Evolutionary conservation across 2,113 vertebrate genomes (phyloP).

Genomic region (Ranitomeya imitator): DNA sequence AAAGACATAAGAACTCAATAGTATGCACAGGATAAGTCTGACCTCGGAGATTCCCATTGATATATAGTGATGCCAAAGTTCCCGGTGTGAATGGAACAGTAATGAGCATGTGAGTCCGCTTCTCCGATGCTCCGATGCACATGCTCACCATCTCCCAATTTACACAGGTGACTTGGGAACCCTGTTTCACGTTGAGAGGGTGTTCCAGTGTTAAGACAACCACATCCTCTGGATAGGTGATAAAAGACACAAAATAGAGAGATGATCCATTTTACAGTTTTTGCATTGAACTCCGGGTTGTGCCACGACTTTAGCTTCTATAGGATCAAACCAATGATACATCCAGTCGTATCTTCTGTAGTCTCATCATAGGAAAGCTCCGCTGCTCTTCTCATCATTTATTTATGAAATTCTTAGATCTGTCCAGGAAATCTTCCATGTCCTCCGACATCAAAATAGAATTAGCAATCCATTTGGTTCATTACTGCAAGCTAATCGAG

Average conservation of each 20-base stretch:
- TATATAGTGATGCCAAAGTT: too few species aligned
- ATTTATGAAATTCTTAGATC: background rate
- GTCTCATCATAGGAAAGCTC: background rate
- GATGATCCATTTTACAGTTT: background rate
- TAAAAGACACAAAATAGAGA: background rate
- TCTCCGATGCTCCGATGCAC: too few species aligned
- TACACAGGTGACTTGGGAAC: too few species aligned
- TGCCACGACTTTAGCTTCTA: background rate
- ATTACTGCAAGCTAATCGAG: conserved; percentile 14
- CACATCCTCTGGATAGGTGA: too few species aligned
- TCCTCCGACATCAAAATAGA: conserved; percentile 1
- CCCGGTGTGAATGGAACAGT: too few species aligned
- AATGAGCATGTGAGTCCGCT: too few species aligned
- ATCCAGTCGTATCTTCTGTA: background rate
- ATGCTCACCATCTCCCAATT: too few species aligned
- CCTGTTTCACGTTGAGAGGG: too few species aligned
- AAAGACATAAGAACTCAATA: too few species aligned
- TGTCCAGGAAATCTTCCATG: background rate
- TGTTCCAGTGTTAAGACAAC: too few species aligned
- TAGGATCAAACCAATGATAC: background rate
- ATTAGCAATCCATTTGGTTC: conserved; percentile 30
- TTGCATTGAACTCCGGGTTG: background rate
- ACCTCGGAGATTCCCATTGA: too few species aligned
- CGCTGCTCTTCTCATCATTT: conserved; percentile 11
- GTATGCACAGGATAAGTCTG: too few species aligned